Percentiles rank a stretch among this genome's conserved stretches.
Conservation (phyloP, 2,888 invertebrate species). For the Leptinotarsa rubiginosa region DNA sequence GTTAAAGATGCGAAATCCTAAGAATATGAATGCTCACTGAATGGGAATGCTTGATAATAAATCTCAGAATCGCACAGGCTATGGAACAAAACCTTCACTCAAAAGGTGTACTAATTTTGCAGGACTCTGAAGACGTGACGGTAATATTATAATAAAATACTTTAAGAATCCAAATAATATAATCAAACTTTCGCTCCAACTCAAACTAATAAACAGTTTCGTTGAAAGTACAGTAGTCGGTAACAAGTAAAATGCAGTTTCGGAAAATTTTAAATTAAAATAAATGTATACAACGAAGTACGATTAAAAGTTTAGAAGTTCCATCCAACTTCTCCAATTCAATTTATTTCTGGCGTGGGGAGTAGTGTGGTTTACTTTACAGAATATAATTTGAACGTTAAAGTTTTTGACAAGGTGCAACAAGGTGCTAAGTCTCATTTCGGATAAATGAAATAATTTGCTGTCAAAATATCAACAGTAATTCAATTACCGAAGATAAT, state of each 20-base stretch:
- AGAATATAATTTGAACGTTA: constrained; percentile 9
- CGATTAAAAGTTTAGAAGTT: constrained; percentile 25
- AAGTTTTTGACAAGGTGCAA: neutral
- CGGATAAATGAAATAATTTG: too few species aligned
- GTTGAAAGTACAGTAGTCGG: neutral
- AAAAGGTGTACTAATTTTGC: too few species aligned
- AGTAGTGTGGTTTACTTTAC: neutral
- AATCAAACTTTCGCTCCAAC: constrained; percentile 9
- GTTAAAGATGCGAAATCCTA: too few species aligned
- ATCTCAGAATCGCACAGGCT: too few species aligned
- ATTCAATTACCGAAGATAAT: neutral
- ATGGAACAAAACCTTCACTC: too few species aligned
- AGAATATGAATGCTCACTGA: too few species aligned
- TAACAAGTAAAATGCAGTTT: constrained; percentile 18
- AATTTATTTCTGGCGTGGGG: neutral
- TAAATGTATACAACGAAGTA: constrained; percentile 19
- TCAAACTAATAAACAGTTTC: constrained; percentile 12
- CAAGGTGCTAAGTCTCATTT: too few species aligned
- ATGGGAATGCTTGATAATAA: too few species aligned
- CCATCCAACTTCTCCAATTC: constrained; percentile 14
- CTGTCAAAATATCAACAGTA: too few species aligned
- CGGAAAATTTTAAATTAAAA: constrained; percentile 24
- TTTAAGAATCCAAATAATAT: neutral
- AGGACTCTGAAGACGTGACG: too few species aligned
- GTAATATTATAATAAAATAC: neutral